phyloP scores from a whole-genome alignment of 2,888 invertebrate species.

The Asteroscopus sphinx region DNA sequence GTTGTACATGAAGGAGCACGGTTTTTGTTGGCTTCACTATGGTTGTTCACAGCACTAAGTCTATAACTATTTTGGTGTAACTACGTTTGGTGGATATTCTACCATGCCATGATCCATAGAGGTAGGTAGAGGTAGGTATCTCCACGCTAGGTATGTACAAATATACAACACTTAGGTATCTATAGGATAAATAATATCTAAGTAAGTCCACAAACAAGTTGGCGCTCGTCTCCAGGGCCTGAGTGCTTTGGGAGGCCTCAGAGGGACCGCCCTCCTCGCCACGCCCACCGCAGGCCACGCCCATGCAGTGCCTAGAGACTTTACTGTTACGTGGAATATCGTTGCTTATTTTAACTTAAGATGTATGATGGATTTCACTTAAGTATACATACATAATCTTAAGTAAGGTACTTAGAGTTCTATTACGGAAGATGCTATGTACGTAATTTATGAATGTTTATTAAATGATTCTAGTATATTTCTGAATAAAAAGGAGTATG shows the following conservation, averaged over 20 bases:
- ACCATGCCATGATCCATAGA: neutral
- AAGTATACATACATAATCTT: constrained; percentile 29
- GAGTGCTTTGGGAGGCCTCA: constrained; percentile 82
- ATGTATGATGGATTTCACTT: constrained; percentile 64
- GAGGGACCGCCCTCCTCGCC: constrained; percentile 76
- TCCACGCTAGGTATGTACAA: constrained; percentile 9
- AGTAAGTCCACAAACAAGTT: constrained; percentile 75
- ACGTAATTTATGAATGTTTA: neutral
- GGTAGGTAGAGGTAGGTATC: neutral
- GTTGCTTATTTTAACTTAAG: constrained; percentile 64
- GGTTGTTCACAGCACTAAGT: no score
- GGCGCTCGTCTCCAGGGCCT: constrained; percentile 71
- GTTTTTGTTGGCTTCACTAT: no score
- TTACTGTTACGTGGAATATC: constrained; percentile 70
- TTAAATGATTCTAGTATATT: no score
- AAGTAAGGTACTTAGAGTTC: constrained; percentile 18
- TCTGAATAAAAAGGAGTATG: no score
- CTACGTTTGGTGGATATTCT: neutral
- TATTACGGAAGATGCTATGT: neutral
- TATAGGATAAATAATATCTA: constrained; percentile 51
- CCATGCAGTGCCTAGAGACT: constrained; percentile 80
- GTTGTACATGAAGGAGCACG: no score
- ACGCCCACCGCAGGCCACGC: constrained; percentile 83
- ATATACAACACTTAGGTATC: constrained; percentile 21
- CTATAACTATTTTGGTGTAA: no score